Evolutionary conservation across 2,797 vertebrate species (phyloP).

Genomic region (Thunnus albacares): DNA sequence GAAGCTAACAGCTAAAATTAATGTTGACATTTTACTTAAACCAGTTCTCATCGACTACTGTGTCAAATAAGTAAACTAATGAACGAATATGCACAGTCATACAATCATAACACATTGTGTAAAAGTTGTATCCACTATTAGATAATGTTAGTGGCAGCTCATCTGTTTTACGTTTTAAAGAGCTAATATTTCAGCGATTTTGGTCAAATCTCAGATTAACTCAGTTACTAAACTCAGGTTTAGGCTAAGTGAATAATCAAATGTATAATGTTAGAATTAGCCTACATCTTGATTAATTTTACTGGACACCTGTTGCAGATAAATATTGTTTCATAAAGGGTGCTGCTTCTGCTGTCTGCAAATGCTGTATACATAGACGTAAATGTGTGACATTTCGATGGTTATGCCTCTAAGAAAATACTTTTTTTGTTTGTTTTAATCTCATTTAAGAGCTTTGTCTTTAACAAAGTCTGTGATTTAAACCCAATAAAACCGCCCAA

Average conservation of each 20-base stretch:
- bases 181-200: background rate
- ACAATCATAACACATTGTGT: background rate
- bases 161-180: background rate
- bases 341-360: background rate
- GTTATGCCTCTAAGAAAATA: background rate
- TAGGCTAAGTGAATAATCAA: background rate
- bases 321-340: background rate
- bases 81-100: background rate
- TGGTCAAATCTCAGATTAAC: background rate
- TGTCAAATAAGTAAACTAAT: background rate
- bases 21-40: background rate
- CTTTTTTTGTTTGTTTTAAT: background rate
- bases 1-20: constrained; percentile 18
- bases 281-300: background rate
- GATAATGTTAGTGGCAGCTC: background rate
- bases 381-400: background rate
- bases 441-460: background rate
- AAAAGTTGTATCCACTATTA: background rate
- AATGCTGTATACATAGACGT: background rate
- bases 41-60: too few species aligned
- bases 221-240: too few species aligned
- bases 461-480: background rate
- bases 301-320: background rate
- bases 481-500: background rate
- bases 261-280: background rate